Base-by-base conservation (phyloP, 2,797 vertebrate genomes). In the Sebastes steindachneri region DNA sequence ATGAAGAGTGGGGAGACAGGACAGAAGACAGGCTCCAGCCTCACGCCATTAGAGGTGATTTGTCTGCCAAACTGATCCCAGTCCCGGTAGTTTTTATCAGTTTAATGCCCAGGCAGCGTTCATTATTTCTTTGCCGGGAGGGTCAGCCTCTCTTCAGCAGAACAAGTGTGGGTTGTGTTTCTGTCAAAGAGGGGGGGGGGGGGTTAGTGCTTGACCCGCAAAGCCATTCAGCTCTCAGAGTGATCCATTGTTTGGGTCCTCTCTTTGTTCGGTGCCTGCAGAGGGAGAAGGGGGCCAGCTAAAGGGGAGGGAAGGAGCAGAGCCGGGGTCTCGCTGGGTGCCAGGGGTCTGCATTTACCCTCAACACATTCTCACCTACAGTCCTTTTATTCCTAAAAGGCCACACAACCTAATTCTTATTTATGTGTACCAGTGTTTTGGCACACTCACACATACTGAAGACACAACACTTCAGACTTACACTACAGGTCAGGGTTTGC, bases 101-200 rank as follows among this genome's bases (percentile, higher is more conserved):
- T 94, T 95, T 94, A 95, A 94, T 94, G 92, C 91, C 89, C 91
- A 90, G 93, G 88, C 94, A 88, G 91, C 84, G 77, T 95, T 95
- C 94, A 95, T 95, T 95, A 95, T 93, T 93, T 93, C 89, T 93
- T 91, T 80, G 93, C 93, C 69, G 89, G 86, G 91, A 95, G 93
- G 92, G 92, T 96, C 93, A 93, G 92, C 89, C 91, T 96, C 94
- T 95, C 94, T 94, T 92, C 91, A 93, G 92, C 86, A 94, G 95
- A 96, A 96, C 95, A 96, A 96, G 95, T 94, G 94, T 92, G 94
- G 90, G 91, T 94, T 95, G 93, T 95, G 92, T 96, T 95, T 92
- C 92, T 95, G 90, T 96, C 94, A 94, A 91, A 91, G 91, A 79
- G 82, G 88, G 82, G 78, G 88, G 89, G 89, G 55, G 60, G 63